These are phyloP conservation scores for Eutrigla gurnardus DNA, from an alignment of 2,797 vertebrate species.

Conservation along the genomic window DNA sequence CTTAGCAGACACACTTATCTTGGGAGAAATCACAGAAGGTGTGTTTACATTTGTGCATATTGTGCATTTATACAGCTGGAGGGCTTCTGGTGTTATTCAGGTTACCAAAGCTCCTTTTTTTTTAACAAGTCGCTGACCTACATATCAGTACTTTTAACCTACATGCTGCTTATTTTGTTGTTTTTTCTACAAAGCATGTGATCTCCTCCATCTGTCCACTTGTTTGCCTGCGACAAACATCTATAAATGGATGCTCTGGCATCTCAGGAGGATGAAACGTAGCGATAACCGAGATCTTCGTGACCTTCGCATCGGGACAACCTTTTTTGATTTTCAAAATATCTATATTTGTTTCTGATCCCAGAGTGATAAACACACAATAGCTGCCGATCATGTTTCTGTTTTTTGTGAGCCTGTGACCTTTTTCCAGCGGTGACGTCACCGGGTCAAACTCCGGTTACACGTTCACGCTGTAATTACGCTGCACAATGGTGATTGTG, in stretches of 20 bases:
- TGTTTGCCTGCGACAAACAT: slow-evolving; percentile 45
- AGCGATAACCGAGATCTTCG: slow-evolving; percentile 6
- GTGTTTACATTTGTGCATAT: slow-evolving; percentile 70
- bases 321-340: slow-evolving; percentile 22
- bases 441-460: slow-evolving; percentile 43
- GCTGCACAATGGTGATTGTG: slow-evolving; percentile 41
- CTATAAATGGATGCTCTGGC: slow-evolving; percentile 16
- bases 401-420: slow-evolving; percentile 26
- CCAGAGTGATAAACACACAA: slow-evolving; percentile 4
- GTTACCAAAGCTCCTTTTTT: slow-evolving; percentile 30
- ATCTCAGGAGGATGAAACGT: slow-evolving; percentile 6
- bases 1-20: slow-evolving; percentile 76
- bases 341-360: slow-evolving; percentile 8
- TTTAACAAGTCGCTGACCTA: slow-evolving; percentile 36
- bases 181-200: slow-evolving; percentile 28
- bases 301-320: slow-evolving; percentile 15
- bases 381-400: slow-evolving; percentile 9
- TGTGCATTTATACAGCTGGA: slow-evolving; percentile 70
- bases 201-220: slow-evolving; percentile 41
- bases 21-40: slow-evolving; percentile 63
- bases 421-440: slow-evolving; percentile 36
- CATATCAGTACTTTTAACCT: slow-evolving; percentile 45
- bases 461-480: slow-evolving; percentile 37
- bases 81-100: slow-evolving; percentile 55
- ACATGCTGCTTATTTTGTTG: slow-evolving; percentile 19